Percentiles rank a stretch among this genome's conserved stretches.
These are phyloP conservation scores for Marisa cornuarietis DNA, from an alignment of 1,140 invertebrate species.

Conservation along the genomic window DNA sequence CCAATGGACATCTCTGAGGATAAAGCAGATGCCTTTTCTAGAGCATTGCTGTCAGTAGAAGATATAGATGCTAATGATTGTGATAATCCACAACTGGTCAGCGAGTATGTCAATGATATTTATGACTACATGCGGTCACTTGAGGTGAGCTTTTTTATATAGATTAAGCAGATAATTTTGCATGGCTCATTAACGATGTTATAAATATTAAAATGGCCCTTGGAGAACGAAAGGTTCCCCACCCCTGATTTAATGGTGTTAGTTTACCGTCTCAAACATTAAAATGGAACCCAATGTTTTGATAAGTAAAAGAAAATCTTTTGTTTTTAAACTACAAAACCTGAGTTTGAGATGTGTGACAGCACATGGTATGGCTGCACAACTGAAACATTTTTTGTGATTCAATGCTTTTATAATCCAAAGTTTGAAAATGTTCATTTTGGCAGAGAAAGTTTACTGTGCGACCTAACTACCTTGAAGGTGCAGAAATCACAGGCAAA, in stretches of 20 bases:
- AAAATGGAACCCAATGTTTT: too few species aligned
- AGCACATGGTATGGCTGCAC: too few species aligned
- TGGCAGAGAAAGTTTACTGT: conserved; percentile 69
- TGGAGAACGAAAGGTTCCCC: too few species aligned
- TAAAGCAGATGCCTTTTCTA: conserved; percentile 52
- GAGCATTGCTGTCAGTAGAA: conserved; percentile 56
- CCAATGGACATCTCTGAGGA: conserved; percentile 59
- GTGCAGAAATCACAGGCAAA: conserved; percentile 76
- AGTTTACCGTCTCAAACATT: too few species aligned
- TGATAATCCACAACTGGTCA: conserved; percentile 81
- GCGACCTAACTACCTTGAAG: conserved; percentile 72
- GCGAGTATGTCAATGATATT: conserved; percentile 86
- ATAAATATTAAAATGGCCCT: too few species aligned
- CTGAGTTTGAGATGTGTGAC: too few species aligned
- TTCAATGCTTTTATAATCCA: background rate
- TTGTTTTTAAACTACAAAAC: too few species aligned
- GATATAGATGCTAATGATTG: conserved; percentile 82
- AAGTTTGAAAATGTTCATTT: background rate
- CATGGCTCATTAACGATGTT: too few species aligned
- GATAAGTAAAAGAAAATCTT: too few species aligned
- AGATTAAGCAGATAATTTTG: too few species aligned
- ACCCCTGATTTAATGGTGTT: too few species aligned
- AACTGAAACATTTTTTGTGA: too few species aligned
- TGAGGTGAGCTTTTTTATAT: conserved; percentile 70
- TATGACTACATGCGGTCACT: conserved; percentile 80